phyloP scores from a whole-genome alignment of 1,140 invertebrate species.

The Cyphomyrmex costatus region DNA sequence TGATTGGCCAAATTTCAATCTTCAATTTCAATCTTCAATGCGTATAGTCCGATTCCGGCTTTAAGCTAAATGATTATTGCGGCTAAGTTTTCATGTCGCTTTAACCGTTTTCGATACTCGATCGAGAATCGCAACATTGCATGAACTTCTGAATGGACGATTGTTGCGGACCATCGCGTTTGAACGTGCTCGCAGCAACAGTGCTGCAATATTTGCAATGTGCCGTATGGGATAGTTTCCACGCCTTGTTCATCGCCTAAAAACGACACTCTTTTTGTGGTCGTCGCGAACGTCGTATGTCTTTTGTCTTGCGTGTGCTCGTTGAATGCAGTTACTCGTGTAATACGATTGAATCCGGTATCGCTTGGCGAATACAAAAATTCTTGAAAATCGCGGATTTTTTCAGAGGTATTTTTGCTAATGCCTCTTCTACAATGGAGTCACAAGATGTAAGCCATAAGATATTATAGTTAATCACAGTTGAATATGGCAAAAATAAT shows the following conservation, averaged over 20 bases:
- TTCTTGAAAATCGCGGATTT: neutral
- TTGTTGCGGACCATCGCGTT: neutral
- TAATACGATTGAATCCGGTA: neutral
- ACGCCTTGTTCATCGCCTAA: neutral
- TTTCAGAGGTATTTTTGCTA: neutral
- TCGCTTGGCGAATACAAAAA: neutral
- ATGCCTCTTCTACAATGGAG: no score
- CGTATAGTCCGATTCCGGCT: no score
- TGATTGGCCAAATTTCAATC: no score
- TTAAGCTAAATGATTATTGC: neutral
- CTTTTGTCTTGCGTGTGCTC: no score
- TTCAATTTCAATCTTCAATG: no score
- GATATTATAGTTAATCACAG: no score
- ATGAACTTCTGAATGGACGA: neutral
- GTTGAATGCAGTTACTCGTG: neutral
- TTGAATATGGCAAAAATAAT: no score
- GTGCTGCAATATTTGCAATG: no score
- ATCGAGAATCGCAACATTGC: conserved; percentile 5
- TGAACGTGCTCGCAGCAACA: no score
- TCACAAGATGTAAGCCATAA: no score
- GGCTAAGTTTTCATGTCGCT: neutral
- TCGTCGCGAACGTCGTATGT: neutral
- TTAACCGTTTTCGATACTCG: neutral
- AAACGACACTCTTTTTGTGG: neutral
- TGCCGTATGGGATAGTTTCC: neutral